These are phyloP conservation scores for Temnothorax longispinosus DNA, from an alignment of 1,140 invertebrate species.

Conservation along the genomic window DNA sequence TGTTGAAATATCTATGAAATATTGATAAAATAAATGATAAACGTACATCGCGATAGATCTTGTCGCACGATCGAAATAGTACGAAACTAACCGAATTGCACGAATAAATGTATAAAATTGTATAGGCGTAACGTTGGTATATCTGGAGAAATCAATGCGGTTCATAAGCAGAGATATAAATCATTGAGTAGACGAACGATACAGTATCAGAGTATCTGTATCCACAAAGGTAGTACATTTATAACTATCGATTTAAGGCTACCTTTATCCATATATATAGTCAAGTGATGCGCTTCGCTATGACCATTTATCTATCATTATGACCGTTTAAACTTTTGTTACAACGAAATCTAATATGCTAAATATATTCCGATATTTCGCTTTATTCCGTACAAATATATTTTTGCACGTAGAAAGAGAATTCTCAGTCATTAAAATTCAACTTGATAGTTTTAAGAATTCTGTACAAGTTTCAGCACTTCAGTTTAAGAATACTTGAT, in stretches of 20 bases:
- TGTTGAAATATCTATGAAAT: neutral
- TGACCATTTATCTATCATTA: slow-evolving; percentile 24
- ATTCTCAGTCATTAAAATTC: neutral
- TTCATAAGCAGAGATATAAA: slow-evolving; percentile 66
- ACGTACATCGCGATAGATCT: neutral
- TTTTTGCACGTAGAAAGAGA: neutral
- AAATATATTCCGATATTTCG: neutral
- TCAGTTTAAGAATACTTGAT: neutral
- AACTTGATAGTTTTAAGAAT: neutral
- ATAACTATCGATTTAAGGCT: slow-evolving; percentile 63
- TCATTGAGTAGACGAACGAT: slow-evolving; percentile 62
- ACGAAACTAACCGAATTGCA: slow-evolving; percentile 28
- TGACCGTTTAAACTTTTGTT: slow-evolving; percentile 19
- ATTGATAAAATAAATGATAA: neutral
- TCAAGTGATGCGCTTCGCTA: neutral
- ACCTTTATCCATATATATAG: slow-evolving; percentile 12
- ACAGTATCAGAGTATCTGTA: slow-evolving; percentile 18
- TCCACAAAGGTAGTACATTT: slow-evolving; percentile 45
- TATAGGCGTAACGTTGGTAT: slow-evolving; percentile 53
- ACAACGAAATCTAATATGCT: neutral
- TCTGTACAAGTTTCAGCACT: neutral
- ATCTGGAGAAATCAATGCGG: slow-evolving; percentile 62
- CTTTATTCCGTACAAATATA: slow-evolving; percentile 1
- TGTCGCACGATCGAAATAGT: neutral
- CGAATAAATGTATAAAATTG: slow-evolving; percentile 43